Conservation (phyloP, 1,140 invertebrate genomes). For the Ips typographus region DNA sequence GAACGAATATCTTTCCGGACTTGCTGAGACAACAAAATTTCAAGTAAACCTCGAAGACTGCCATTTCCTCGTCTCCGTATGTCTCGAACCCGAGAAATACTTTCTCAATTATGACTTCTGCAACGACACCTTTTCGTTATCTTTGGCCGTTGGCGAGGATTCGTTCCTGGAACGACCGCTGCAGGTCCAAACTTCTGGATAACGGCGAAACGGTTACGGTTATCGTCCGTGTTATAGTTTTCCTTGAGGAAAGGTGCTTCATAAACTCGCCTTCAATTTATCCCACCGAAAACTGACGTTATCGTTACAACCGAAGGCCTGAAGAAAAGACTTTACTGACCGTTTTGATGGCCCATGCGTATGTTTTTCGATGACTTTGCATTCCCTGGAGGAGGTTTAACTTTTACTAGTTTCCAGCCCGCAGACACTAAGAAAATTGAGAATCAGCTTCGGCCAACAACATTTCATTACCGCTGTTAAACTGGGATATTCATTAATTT, state of each 20-base stretch:
- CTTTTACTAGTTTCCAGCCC: conserved; percentile 7
- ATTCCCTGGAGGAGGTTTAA: conserved; percentile 12
- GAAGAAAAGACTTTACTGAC: conserved; percentile 33
- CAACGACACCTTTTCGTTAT: conserved; percentile 50
- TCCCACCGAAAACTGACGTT: conserved; percentile 32
- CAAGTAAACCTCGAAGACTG: conserved; percentile 12
- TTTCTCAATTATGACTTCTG: conserved; percentile 38
- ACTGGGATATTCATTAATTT: conserved; percentile 1
- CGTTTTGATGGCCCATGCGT: conserved; percentile 28
- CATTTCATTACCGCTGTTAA: conserved; percentile 6
- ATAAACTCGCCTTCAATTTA: conserved; percentile 50
- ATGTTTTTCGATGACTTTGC: conserved; percentile 30
- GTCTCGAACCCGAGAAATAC: conserved; percentile 39
- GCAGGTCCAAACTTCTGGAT: conserved; percentile 48
- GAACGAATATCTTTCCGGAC: conserved; percentile 4
- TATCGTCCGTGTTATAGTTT: conserved; percentile 51
- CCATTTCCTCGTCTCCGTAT: conserved; percentile 41
- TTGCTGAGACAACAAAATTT: conserved; percentile 16
- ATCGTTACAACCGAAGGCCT: conserved; percentile 18
- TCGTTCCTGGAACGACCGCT: conserved; percentile 47
- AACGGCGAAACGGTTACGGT: conserved; percentile 50
- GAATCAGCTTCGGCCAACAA: neutral
- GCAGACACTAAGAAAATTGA: conserved; percentile 1
- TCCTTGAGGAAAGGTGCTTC: conserved; percentile 50
- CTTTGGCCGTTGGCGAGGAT: conserved; percentile 46